These are phyloP conservation scores for Australoheros scitulus DNA, from an alignment of 2,113 vertebrate genomes.

Conservation along the genomic window DNA sequence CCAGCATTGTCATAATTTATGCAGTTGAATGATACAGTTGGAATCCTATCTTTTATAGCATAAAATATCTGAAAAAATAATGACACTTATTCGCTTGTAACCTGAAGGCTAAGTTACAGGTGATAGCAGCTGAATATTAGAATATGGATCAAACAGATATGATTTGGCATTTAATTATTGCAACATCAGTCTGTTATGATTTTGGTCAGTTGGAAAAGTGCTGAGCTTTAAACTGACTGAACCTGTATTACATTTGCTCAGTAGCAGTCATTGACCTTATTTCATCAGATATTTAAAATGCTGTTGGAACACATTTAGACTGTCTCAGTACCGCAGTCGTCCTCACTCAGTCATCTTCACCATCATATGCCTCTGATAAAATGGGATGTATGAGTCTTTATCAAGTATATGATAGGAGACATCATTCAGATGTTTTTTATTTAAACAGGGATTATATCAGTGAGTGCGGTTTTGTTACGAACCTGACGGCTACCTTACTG, in stretches of 20 bases:
- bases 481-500: neutral
- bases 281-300: neutral
- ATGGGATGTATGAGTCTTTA: neutral
- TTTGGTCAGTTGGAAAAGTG: neutral
- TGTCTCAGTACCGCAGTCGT: neutral
- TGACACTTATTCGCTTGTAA: neutral
- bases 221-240: neutral
- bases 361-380: neutral
- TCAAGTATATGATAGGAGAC: neutral
- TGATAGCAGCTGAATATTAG: neutral
- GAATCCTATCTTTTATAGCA: neutral
- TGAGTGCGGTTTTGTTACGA: neutral
- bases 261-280: neutral
- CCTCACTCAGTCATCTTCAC: neutral
- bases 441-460: neutral
- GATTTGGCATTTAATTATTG: neutral
- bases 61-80: neutral
- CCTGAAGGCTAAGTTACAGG: neutral
- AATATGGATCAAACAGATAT: neutral
- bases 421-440: neutral
- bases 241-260: neutral
- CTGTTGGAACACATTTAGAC: neutral
- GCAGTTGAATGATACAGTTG: neutral
- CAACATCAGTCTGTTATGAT: neutral
- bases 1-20: neutral